Evolutionary conservation across 2,888 invertebrate species (phyloP).

Genomic region (Pseudoips prasinana): DNA sequence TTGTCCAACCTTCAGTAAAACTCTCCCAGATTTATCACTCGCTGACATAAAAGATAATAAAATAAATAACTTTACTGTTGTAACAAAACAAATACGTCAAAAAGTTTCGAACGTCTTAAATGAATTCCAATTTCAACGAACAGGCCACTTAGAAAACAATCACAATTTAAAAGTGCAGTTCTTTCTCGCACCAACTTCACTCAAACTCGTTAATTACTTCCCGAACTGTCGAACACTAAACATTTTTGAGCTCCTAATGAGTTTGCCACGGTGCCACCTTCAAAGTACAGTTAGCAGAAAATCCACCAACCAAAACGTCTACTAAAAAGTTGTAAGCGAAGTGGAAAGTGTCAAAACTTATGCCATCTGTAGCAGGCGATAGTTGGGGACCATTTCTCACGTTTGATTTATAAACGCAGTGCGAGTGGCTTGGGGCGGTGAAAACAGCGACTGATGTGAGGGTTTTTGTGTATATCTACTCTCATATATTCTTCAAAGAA

Average conservation of each 20-base stretch:
- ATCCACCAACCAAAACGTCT: conserved; percentile 11
- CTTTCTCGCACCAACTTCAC: conserved; percentile 4
- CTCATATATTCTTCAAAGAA: too few relatives aligned
- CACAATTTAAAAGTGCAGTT: conserved; percentile 13
- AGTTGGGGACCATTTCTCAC: conserved; percentile 47
- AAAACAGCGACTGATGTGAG: conserved; percentile 14
- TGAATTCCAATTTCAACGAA: conserved; percentile 5
- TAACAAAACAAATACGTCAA: too few relatives aligned
- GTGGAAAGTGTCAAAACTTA: conserved; percentile 41
- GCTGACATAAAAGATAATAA: too few relatives aligned
- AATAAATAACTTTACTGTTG: too few relatives aligned
- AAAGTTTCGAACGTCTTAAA: too few relatives aligned
- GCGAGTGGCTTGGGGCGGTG: conserved; percentile 31
- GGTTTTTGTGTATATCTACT: too few relatives aligned
- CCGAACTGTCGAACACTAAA: conserved; percentile 22
- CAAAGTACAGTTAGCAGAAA: conserved; percentile 8
- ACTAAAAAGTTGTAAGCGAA: conserved; percentile 29
- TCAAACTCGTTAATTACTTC: conserved; percentile 20
- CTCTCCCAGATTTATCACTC: too few relatives aligned
- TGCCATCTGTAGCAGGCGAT: conserved; percentile 41
- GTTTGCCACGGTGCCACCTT: conserved; percentile 4
- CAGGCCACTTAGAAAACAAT: conserved; percentile 11
- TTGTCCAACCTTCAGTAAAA: too few relatives aligned
- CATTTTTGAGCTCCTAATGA: conserved; percentile 30
- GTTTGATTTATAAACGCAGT: conserved; percentile 56